Conservation (phyloP, 1,140 invertebrate species). For the Neodiprion pinetum region DNA sequence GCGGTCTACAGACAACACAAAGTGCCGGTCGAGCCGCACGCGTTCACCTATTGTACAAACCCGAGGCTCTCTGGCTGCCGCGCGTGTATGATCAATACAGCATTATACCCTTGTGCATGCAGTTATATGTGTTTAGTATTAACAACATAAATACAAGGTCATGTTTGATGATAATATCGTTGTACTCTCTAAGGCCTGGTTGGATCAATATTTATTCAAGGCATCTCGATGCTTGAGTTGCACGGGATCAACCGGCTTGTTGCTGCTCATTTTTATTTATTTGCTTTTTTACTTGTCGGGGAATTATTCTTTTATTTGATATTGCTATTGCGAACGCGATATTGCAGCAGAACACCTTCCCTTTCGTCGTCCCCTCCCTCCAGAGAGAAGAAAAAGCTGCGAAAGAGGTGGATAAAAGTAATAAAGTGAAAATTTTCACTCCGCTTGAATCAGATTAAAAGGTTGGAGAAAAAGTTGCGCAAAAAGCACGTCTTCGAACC, state of each 20-base stretch:
- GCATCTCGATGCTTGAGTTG: neutral
- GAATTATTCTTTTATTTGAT: neutral
- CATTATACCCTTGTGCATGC: neutral
- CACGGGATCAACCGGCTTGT: too few species aligned
- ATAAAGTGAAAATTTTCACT: neutral
- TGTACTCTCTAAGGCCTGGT: neutral
- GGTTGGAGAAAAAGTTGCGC: neutral
- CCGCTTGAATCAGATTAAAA: neutral
- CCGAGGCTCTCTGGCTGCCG: neutral
- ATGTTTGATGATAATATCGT: neutral
- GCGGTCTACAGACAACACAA: neutral
- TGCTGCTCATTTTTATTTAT: too few species aligned
- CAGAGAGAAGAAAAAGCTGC: neutral
- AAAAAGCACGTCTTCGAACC: neutral
- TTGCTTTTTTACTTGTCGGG: too few species aligned
- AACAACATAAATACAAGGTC: neutral
- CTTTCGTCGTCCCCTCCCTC: neutral
- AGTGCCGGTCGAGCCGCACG: neutral
- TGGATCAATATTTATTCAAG: slow-evolving; percentile 2
- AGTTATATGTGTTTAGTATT: neutral
- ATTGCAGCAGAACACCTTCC: neutral
- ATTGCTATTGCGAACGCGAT: neutral
- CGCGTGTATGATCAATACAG: neutral
- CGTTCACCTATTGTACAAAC: neutral
- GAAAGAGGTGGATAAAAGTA: too few species aligned